Percentiles rank a stretch among this genome's conserved stretches.
These are phyloP conservation scores for Platysteira castanea DNA, from an alignment of 2,113 vertebrate genomes.

Conservation along the genomic window DNA sequence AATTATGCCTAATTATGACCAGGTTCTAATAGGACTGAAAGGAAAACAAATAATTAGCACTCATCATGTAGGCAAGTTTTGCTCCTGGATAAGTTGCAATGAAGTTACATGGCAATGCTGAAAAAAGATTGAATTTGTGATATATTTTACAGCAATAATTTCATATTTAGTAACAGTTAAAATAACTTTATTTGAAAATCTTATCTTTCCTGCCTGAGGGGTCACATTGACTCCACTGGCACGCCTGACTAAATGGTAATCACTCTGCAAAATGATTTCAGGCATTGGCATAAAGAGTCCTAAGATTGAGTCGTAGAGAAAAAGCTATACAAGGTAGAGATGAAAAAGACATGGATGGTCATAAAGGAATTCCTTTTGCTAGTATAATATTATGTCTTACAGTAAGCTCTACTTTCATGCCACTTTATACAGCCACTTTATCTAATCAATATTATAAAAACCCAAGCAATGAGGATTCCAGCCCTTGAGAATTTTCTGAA, in stretches of 20 bases:
- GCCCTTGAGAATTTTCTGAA: background rate
- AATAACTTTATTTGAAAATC: slow-evolving; percentile 1
- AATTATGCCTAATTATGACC: background rate
- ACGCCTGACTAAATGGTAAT: background rate
- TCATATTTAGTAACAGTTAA: background rate
- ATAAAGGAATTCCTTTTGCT: background rate
- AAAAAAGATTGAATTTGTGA: background rate
- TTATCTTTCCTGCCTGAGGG: background rate
- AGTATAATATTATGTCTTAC: background rate
- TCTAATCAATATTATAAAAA: background rate
- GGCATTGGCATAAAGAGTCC: background rate
- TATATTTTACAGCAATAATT: background rate
- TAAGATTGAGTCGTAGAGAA: background rate
- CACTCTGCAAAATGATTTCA: background rate
- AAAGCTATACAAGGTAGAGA: background rate
- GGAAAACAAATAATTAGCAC: background rate
- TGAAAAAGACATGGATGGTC: background rate
- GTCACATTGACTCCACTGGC: background rate
- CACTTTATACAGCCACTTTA: background rate
- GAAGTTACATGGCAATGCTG: background rate
- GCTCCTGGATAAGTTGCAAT: background rate
- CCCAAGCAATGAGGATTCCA: background rate
- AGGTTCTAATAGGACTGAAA: background rate
- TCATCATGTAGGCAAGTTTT: background rate
- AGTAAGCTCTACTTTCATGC: background rate